Base-by-base conservation (phyloP, 1,140 invertebrate genomes). In the Branchinecta lynchi region DNA sequence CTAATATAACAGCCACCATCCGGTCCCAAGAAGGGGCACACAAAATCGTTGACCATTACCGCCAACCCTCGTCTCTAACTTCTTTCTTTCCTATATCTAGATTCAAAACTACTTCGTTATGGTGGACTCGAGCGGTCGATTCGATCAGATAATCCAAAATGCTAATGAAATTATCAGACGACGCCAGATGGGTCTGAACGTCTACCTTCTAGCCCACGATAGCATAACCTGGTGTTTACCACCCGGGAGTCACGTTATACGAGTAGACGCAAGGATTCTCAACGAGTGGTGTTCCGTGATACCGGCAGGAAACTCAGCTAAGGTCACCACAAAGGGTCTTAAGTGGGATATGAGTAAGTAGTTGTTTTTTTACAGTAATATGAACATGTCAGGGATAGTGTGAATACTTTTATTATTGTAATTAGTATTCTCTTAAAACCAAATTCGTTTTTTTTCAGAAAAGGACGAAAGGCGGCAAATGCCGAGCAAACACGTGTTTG, bases 271-370 rank as follows among this genome's bases (percentile, higher is more conserved):
- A 60, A 1, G 17, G 12, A 60, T 20, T 20, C 12, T 15, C 12
- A 12, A 20, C 6, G 17, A 60, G 17, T 60, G 51, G 51, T 60
- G 51, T 60, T 12, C 51, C 12, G 51, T 60, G 12, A 60, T 60
- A 15, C 51, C 51, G 3, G 51, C 51, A 15, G 51, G 51, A 20
- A 60, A 6, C 17, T 15, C 12, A 20, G 51, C 51, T 15, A 12
- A 20, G 12, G 51, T 60, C 17, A 60, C 51, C 1, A 60, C 51
- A 60, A 60, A 60, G 17, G 51, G 51, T 3, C 51, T 60, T 20
- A 60, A 60, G 17, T 60, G 51, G 51, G 51, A 60, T 60, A 60
- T 60, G 51, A 60, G 51, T 60, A 60, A 60, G 51, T 60, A 15
- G 12, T 60, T 60, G 1, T 60, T 60, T 15, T 60, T 60, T 60